Evolutionary conservation across 2,888 invertebrate genomes (phyloP), one percentile per base, ranked within the genome.

Genomic region (Zygothrica quintamaculata): DNA sequence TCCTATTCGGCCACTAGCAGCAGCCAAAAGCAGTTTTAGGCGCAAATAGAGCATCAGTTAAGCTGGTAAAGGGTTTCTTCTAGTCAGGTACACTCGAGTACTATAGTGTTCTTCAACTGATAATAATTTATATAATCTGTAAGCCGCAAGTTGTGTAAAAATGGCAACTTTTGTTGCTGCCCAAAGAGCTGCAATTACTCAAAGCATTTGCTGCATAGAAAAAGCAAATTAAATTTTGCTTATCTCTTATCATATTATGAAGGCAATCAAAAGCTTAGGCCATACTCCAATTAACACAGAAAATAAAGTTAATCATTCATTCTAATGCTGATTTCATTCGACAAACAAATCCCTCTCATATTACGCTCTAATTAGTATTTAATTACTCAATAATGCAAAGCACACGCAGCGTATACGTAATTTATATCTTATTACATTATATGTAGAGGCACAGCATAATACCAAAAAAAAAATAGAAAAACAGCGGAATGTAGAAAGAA

Each of bases 341-440:
- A n/a, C 29, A 29, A n/a, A 9, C 29, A 29, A 26, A 34, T 26
- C 26, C 9, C 78, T 76, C 78, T 84, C 73, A 77, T 66, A 69
- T 84, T 77, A 72, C 79, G 75, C 79, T 82, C 85, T 84, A 85
- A 84, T 84, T 85, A 75, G 77, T 79, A 84, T 85, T 84, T 84
- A 85, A 84, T 84, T 84, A 82, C 79, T 79, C 73, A 85, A 82
- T 84, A 75, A 84, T 73, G 70, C 81, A 74, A 70, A 61, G 53
- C 74, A 77, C 84, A 77, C 84, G 72, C 79, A 68, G 69, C 81
- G 77, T 74, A 80, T 84, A 50, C 48, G 78, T 65, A 74, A 84
- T 29, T 29, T 81, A 77, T 80, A 77, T 76, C 74, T 76, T 51
- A 76, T 76, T 65, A 64, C 47, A 3, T 29, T 29, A 8, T n/a